A percentile compares a stretch with the other conserved stretches of the same genome.
These are phyloP conservation scores for Nemopilema nomurai DNA, from an alignment of 30 jellyfish, hydroid and myxozoan genomes.

Conservation along the genomic window DNA sequence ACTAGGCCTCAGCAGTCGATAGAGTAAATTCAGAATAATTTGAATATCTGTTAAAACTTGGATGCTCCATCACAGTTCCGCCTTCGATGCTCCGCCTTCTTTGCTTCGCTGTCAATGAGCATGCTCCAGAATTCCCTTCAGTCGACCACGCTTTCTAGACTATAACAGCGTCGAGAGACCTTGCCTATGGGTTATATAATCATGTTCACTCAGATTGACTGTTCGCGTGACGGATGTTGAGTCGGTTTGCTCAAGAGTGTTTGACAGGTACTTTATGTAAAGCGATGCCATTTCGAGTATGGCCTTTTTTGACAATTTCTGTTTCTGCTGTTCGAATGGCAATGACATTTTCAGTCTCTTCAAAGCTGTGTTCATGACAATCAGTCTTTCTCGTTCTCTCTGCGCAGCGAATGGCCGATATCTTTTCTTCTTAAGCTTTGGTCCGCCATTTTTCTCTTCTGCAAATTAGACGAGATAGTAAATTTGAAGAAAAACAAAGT, in stretches of 20 bases:
- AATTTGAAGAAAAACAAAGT: background rate
- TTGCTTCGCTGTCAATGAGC: no score
- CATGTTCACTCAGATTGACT: conserved; percentile 8
- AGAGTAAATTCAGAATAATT: no score
- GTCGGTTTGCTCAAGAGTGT: conserved; percentile 4
- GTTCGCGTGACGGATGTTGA: background rate
- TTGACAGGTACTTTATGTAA: conserved; percentile 43
- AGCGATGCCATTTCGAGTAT: conserved; percentile 38
- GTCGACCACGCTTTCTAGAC: no score
- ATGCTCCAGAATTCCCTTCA: no score
- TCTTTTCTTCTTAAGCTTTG: conserved; percentile 42
- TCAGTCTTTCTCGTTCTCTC: conserved; percentile 58
- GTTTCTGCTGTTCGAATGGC: conserved; percentile 39
- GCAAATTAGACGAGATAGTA: background rate
- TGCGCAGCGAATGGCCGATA: conserved; percentile 67
- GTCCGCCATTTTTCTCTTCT: background rate
- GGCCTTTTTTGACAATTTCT: conserved; percentile 47
- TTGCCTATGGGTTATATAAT: background rate
- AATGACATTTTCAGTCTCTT: conserved; percentile 21
- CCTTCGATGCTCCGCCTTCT: no score
- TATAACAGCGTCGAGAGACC: background rate
- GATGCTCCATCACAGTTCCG: no score
- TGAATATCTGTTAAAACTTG: no score
- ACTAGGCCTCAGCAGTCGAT: no score
- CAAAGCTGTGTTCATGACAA: conserved; percentile 55